Percentiles rank a stretch among this genome's conserved stretches.
These are phyloP conservation scores for Alligator sinensis DNA, from an alignment of 2,113 vertebrate genomes.

Conservation along the genomic window DNA sequence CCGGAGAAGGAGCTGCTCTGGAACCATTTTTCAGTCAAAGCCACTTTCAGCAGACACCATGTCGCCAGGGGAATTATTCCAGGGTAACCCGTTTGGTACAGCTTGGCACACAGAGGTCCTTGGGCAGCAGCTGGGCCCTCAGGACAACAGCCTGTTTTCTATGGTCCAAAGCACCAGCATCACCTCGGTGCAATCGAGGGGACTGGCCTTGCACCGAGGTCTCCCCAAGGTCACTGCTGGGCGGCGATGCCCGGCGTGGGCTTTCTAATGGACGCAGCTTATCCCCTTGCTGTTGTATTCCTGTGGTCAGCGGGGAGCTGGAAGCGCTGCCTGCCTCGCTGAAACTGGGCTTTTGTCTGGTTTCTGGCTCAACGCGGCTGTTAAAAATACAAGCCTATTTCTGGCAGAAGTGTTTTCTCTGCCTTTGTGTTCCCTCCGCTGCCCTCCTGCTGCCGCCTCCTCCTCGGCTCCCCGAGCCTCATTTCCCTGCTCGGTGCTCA, in stretches of 20 bases:
- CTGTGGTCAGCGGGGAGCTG: background rate
- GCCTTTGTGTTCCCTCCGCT: conserved; percentile 41
- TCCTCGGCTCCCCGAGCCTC: conserved; percentile 56
- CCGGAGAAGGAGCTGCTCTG: too few relatives aligned
- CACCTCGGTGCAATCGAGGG: background rate
- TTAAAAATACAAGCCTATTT: conserved; percentile 73
- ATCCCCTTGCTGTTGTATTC: background rate
- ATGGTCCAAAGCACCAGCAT: background rate
- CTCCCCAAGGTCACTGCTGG: background rate
- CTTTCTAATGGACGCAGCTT: background rate
- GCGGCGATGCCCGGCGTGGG: background rate
- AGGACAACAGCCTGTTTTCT: background rate
- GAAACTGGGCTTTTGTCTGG: conserved; percentile 53
- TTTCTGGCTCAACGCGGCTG: conserved; percentile 49
- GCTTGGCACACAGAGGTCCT: background rate
- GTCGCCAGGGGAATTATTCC: too few relatives aligned
- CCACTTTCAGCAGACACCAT: too few relatives aligned
- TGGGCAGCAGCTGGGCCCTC: background rate
- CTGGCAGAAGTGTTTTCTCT: conserved; percentile 25
- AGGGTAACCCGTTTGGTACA: background rate
- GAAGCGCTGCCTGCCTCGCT: background rate
- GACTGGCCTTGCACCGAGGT: too few relatives aligned
- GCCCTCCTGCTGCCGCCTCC: conserved; percentile 49
- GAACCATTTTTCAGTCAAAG: too few relatives aligned
- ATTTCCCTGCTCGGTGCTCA: conserved; percentile 54